Conservation (phyloP, 2,888 invertebrate species). For the Zaprionus obscuricornis region DNA sequence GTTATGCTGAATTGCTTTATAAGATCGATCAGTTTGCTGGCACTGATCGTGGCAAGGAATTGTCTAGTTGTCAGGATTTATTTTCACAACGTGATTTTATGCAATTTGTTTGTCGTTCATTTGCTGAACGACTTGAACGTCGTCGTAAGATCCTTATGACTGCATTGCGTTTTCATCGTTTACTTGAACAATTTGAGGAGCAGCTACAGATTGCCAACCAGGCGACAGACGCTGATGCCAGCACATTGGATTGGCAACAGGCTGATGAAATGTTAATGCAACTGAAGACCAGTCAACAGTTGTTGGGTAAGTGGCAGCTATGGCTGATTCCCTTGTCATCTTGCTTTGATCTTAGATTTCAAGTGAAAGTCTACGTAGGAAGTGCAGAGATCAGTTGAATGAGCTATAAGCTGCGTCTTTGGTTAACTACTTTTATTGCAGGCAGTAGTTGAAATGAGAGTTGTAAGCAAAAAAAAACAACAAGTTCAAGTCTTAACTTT, state of each 20-base stretch:
- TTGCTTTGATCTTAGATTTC: too few species aligned
- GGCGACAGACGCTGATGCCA: conserved; percentile 53
- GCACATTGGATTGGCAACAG: conserved; percentile 74
- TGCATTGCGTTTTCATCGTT: conserved; percentile 89
- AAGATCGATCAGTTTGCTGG: conserved; percentile 87
- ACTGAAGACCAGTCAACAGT: conserved; percentile 86
- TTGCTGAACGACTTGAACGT: conserved; percentile 89
- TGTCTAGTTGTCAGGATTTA: conserved; percentile 85
- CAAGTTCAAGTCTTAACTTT: too few species aligned
- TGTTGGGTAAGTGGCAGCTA: conserved; percentile 86
- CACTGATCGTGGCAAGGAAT: conserved; percentile 79
- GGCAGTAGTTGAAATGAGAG: too few species aligned
- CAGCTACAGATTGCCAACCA: conserved; percentile 85
- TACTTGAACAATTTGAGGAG: conserved; percentile 89
- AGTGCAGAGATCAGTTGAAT: too few species aligned
- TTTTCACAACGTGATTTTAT: conserved; percentile 90
- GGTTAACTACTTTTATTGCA: too few species aligned
- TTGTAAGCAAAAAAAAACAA: too few species aligned
- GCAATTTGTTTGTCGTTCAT: conserved; percentile 91
- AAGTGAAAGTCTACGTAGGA: too few species aligned
- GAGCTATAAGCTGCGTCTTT: too few species aligned
- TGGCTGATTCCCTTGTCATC: too few species aligned
- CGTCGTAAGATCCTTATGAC: conserved; percentile 89
- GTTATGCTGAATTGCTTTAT: conserved; percentile 90
- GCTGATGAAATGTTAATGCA: conserved; percentile 85